A percentile compares a stretch with the other conserved stretches of the same genome.
phyloP scores from a whole-genome alignment of 2,888 invertebrate species.

The Drosophila sordidula region DNA sequence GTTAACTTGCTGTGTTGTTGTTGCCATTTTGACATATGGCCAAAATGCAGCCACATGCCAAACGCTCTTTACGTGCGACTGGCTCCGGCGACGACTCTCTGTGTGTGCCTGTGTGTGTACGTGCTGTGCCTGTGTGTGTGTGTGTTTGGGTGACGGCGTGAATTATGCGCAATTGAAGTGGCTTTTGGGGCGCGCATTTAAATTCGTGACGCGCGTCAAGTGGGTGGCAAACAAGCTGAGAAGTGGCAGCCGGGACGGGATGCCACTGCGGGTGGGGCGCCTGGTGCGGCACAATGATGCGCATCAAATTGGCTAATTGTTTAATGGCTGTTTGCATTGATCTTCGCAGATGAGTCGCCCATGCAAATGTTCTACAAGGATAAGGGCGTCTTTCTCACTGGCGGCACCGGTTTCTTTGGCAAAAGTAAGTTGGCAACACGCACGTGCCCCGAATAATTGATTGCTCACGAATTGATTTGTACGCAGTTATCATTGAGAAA shows the following conservation, averaged over 20 bases:
- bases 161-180: conserved; percentile 79
- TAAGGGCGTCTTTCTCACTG: conserved; percentile 88
- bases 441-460: conserved; percentile 60
- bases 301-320: conserved; percentile 79
- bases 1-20: conserved; percentile 73
- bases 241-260: neutral
- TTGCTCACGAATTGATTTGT: conserved; percentile 46
- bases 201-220: conserved; percentile 77
- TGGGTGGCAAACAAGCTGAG: conserved; percentile 74
- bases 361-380: conserved; percentile 88
- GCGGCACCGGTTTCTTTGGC: conserved; percentile 87
- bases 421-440: conserved; percentile 80
- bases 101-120: conserved; percentile 6
- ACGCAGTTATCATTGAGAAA: conserved; percentile 87
- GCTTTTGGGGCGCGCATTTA: conserved; percentile 77
- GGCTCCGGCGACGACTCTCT: conserved; percentile 10
- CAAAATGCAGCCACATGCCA: conserved; percentile 79
- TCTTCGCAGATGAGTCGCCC: conserved; percentile 81
- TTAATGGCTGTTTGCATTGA: conserved; percentile 80
- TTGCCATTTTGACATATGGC: conserved; percentile 80
- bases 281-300: conserved; percentile 63
- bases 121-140: conserved; percentile 24
- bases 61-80: conserved; percentile 59
- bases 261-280: neutral
- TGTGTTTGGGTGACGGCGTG: conserved; percentile 61